These are phyloP conservation scores for Asbolus verrucosus DNA, from an alignment of 1,140 invertebrate species.

Conservation along the genomic window DNA sequence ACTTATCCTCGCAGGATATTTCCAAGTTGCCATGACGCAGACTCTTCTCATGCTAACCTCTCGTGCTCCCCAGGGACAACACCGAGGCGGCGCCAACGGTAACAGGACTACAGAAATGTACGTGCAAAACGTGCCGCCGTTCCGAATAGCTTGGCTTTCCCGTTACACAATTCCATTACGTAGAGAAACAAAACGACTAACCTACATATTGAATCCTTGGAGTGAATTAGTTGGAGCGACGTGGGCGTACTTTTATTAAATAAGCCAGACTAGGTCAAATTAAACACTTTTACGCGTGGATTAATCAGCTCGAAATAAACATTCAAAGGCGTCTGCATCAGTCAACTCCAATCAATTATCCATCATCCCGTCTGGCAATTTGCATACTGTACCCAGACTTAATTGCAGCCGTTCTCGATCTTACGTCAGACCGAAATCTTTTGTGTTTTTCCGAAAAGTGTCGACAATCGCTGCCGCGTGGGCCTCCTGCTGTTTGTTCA, in stretches of 20 bases:
- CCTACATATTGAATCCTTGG: conserved; percentile 20
- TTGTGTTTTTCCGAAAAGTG: no score
- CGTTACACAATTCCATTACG: not conserved
- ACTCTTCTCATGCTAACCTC: conserved; percentile 40
- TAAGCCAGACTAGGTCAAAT: conserved; percentile 29
- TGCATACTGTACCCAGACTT: no score
- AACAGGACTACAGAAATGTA: conserved; percentile 43
- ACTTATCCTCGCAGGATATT: conserved; percentile 43
- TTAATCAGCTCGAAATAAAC: conserved; percentile 30
- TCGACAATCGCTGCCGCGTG: no score
- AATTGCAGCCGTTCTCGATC: no score
- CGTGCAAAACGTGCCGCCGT: conserved; percentile 26
- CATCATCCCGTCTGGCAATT: no score
- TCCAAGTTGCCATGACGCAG: conserved; percentile 40
- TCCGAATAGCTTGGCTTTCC: not conserved
- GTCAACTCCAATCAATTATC: no score
- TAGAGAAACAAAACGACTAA: conserved; percentile 21
- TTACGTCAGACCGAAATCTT: no score
- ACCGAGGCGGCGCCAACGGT: conserved; percentile 43
- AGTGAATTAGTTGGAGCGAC: conserved; percentile 22
- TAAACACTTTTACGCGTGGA: conserved; percentile 36
- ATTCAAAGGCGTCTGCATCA: not conserved
- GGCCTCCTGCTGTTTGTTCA: no score
- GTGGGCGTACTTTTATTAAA: conserved; percentile 30
- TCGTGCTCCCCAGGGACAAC: conserved; percentile 41